Evolutionary conservation across 1,140 invertebrate genomes (phyloP).

Genomic region (Dolichoris vasculosae): DNA sequence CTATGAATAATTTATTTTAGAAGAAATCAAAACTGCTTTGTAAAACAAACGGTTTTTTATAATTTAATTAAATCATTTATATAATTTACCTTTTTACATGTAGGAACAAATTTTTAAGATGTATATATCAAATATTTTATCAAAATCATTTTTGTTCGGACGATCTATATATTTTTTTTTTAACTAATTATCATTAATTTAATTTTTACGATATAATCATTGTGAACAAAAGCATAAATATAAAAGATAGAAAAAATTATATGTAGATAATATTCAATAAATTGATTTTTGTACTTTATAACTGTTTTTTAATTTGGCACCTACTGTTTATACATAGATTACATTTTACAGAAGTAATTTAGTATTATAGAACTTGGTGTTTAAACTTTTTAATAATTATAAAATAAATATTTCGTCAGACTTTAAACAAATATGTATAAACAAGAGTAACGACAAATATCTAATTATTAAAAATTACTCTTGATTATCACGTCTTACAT

Average conservation of each 20-base stretch:
- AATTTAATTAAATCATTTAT: background rate
- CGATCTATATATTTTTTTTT: background rate
- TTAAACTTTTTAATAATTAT: constrained; percentile 49
- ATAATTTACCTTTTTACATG: background rate
- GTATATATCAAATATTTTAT: constrained; percentile 2
- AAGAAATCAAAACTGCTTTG: background rate
- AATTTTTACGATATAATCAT: background rate
- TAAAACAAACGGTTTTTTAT: background rate
- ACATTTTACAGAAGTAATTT: constrained; percentile 53
- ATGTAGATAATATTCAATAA: constrained; percentile 29
- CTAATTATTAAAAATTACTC: constrained; percentile 34
- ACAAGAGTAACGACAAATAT: constrained; percentile 13
- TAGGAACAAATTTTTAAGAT: background rate
- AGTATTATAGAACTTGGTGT: constrained; percentile 20
- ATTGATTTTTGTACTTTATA: constrained; percentile 47
- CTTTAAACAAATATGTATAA: constrained; percentile 23
- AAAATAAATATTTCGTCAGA: constrained; percentile 44
- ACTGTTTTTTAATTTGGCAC: constrained; percentile 52
- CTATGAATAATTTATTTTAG: background rate
- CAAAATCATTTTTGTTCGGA: background rate
- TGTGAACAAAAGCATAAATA: background rate
- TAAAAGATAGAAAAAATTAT: constrained; percentile 8
- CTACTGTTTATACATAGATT: constrained; percentile 52
- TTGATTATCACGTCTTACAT: constrained; percentile 27
- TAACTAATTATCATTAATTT: background rate